Conservation (phyloP, 2,797 vertebrate genomes). For the Carapus acus region DNA sequence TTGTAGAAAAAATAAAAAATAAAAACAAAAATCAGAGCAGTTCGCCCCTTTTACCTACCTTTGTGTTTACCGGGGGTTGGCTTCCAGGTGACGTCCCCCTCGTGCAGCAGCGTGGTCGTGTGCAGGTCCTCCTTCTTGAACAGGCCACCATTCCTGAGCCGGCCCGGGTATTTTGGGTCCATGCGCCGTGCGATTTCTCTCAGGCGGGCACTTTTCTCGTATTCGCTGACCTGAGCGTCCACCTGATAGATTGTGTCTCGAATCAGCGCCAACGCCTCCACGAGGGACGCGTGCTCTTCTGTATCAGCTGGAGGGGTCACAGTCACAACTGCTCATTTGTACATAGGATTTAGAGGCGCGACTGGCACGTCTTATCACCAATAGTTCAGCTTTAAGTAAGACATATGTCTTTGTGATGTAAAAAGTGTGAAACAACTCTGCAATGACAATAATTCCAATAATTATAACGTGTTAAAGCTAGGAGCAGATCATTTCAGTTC, state of each 20-base stretch:
- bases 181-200: constrained; percentile 75
- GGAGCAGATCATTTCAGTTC: no score
- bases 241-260: constrained; percentile 82
- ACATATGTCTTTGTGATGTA: no score
- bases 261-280: constrained; percentile 77
- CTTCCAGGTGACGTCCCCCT: constrained; percentile 81
- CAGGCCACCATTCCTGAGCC: constrained; percentile 72
- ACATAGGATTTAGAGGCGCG: no score
- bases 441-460: no score
- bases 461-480: no score
- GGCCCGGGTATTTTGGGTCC: constrained; percentile 79
- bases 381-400: no score
- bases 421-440: no score
- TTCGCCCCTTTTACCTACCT: no score
- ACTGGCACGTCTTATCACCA: no score
- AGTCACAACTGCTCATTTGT: no score
- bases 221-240: constrained; percentile 75
- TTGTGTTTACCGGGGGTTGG: constrained; percentile 78
- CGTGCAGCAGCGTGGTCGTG: constrained; percentile 69
- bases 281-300: constrained; percentile 75
- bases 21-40: background rate
- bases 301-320: constrained; percentile 70
- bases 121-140: constrained; percentile 82
- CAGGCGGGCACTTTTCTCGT: constrained; percentile 75
- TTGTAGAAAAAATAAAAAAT: no score